These are phyloP conservation scores for Galeopterus variegatus DNA, from an alignment of 2,113 vertebrate species.

Conservation along the genomic window DNA sequence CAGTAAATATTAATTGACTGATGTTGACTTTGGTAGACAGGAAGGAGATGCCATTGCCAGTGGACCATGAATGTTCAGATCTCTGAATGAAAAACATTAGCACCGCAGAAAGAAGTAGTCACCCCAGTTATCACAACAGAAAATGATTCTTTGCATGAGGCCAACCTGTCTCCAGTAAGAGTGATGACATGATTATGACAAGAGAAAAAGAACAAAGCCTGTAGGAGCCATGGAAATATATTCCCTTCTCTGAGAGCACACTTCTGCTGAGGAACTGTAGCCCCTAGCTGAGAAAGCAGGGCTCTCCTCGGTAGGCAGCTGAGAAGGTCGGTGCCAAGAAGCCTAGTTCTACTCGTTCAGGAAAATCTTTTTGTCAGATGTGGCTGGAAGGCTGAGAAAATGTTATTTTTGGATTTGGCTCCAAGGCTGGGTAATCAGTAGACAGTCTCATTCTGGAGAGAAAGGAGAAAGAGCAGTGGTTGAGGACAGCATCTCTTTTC, in stretches of 20 bases:
- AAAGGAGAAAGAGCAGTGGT: not conserved
- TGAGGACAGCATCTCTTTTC: not conserved
- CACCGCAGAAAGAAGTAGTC: not conserved
- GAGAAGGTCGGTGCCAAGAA: not conserved
- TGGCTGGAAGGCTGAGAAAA: slow-evolving; percentile 55
- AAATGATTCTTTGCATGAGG: not conserved
- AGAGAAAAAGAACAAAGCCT: not conserved
- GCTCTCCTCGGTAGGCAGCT: not conserved
- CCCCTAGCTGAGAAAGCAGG: not conserved
- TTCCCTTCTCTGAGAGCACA: not conserved
- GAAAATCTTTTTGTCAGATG: slow-evolving; percentile 29
- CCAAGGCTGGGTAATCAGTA: slow-evolving; percentile 15
- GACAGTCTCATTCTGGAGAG: not conserved
- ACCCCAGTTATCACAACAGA: not conserved
- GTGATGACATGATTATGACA: not conserved
- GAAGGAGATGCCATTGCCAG: not conserved
- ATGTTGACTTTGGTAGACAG: slow-evolving; percentile 22
- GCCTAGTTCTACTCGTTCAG: not conserved
- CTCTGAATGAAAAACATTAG: not conserved
- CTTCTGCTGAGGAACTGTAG: rapidly evolving
- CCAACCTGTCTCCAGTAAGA: not conserved
- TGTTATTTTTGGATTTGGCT: slow-evolving; percentile 67
- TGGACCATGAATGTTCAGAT: not conserved
- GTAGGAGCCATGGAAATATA: not conserved
- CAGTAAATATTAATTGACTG: not conserved